These are phyloP conservation scores for Brachypalpus laphriformis DNA, from an alignment of 2,888 invertebrate genomes.

Conservation along the genomic window DNA sequence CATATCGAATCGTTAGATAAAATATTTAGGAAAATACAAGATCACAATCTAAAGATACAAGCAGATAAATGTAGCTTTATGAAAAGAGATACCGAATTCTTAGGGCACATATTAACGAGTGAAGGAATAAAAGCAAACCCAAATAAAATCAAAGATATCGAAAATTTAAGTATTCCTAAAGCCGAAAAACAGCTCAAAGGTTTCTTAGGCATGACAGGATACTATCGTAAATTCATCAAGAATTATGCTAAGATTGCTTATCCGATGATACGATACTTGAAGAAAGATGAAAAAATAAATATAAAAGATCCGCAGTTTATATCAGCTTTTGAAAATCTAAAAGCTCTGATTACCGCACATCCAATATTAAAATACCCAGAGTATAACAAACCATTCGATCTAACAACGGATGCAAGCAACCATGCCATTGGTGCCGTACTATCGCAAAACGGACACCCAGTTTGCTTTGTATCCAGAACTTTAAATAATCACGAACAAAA, in stretches of 20 bases:
- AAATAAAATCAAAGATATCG: not conserved
- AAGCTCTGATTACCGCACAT: not conserved
- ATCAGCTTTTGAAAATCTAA: constrained; percentile 10
- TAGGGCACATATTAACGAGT: not conserved
- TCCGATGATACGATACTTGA: too few species aligned
- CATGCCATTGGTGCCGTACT: not conserved
- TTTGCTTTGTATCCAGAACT: not conserved
- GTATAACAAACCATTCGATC: not conserved
- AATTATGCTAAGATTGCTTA: too few species aligned
- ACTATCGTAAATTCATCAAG: constrained; percentile 12
- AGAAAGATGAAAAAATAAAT: constrained; percentile 7
- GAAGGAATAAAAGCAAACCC: not conserved
- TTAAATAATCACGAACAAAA: not conserved
- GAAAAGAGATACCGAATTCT: not conserved
- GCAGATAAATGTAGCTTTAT: not conserved
- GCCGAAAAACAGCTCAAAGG: constrained; percentile 18
- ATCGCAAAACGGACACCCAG: not conserved
- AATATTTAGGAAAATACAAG: not conserved
- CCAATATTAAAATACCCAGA: constrained; percentile 17
- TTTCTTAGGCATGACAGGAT: too few species aligned
- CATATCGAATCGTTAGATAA: not conserved
- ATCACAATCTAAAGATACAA: not conserved
- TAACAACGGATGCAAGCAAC: not conserved
- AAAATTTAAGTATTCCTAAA: not conserved
- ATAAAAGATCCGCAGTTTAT: constrained; percentile 12